Evolutionary conservation across 2,888 invertebrate species (phyloP).

Genomic region (Didymodactylos carnosus): DNA sequence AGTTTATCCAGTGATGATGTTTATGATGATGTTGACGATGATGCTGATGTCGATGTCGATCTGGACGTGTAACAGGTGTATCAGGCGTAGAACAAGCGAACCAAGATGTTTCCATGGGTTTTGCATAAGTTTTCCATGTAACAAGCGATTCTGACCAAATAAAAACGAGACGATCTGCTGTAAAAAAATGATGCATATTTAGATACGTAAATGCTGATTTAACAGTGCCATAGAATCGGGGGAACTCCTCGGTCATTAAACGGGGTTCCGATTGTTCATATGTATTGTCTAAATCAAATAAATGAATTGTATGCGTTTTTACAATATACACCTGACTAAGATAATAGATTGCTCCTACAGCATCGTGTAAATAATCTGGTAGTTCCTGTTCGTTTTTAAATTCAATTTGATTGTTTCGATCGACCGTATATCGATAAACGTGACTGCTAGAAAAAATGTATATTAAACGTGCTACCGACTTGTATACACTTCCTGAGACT

Average conservation of each 20-base stretch:
- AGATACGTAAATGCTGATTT: neutral
- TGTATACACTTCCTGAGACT: neutral
- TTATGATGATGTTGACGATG: neutral
- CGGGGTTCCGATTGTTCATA: neutral
- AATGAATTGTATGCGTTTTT: neutral
- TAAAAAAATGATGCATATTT: neutral
- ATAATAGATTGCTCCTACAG: neutral
- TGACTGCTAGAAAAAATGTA: neutral
- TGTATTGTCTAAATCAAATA: neutral
- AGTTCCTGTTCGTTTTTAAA: neutral
- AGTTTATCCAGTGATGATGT: too few species aligned
- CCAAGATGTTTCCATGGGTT: neutral
- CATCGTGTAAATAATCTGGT: neutral
- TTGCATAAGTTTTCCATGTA: neutral
- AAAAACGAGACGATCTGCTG: neutral
- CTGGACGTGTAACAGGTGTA: neutral
- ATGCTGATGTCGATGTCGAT: neutral
- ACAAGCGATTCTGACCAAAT: neutral
- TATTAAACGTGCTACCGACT: neutral
- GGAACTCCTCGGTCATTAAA: neutral
- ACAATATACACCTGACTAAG: neutral
- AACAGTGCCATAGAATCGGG: neutral
- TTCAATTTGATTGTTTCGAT: neutral
- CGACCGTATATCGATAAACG: neutral
- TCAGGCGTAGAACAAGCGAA: neutral